Conservation (phyloP, 2,797 vertebrate species). For the Bovichtus variegatus region DNA sequence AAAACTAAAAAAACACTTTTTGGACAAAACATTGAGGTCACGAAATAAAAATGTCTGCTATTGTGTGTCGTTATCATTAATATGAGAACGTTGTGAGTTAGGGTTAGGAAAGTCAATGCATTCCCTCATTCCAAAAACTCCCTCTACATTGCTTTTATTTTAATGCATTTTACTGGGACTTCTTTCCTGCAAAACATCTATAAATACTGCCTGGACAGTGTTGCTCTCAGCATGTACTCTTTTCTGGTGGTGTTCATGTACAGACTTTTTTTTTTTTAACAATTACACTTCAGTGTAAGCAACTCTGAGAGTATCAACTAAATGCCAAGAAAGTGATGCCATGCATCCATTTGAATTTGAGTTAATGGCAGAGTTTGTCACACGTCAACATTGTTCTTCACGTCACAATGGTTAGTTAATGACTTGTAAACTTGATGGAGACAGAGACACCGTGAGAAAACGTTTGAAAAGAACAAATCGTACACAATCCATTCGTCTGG, state of each 20-base stretch:
- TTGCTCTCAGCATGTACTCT: neutral
- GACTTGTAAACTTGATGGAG: neutral
- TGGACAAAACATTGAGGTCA: too few relatives aligned
- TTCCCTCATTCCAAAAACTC: neutral
- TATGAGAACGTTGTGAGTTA: neutral
- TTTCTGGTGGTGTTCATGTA: neutral
- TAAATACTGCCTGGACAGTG: neutral
- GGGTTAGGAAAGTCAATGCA: neutral
- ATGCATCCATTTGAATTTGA: neutral
- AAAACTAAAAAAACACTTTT: constrained; percentile 8
- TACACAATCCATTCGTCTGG: constrained; percentile 16
- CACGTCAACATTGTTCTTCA: neutral
- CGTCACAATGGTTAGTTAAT: constrained; percentile 6
- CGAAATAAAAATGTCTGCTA: neutral
- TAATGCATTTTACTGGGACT: neutral
- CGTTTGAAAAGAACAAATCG: neutral
- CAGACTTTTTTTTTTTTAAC: constrained; percentile 1
- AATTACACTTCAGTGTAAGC: neutral
- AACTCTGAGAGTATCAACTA: neutral
- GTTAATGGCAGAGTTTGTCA: neutral
- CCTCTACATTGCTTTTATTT: neutral
- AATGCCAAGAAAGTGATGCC: neutral
- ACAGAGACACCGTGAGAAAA: neutral
- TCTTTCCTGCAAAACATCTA: neutral
- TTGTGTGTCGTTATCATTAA: neutral